Evolutionary conservation across 1,140 invertebrate species (phyloP), one percentile per base, ranked within the genome.

Genomic region (Meloidogyne chitwoodi): DNA sequence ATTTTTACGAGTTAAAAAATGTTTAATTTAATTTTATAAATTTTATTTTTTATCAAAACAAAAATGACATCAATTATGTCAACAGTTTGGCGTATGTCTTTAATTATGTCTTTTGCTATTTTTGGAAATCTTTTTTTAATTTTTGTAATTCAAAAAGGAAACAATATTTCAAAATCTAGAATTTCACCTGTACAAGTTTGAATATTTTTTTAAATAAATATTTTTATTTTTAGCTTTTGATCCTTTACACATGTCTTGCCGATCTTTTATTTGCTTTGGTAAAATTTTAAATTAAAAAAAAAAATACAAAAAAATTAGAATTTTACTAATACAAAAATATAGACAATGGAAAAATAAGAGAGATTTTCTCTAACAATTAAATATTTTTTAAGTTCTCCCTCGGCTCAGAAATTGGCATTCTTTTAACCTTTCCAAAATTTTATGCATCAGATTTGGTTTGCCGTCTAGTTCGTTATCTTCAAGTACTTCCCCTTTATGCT

Each of bases 171-270:
- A 14, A 78, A 77, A 66, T 67, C 79, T n/a, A 77, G 79, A 31
- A 80, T 83, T 22, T 86, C 84, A 14, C 84, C 84, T 5, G 84
- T 85, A 16, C 84, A 85, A 75, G 84, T 85, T 14, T 19, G n/a
- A 4, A 41, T 12, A 8, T 6, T 26, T 27, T 38, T 80, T 27
- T 4, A 24, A 48, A 5, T 16, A 31, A 29, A 27, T 29, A 5
- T 27, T 22, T 26, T 22, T 34, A 34, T 81, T 80, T 84, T 71
- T 76, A 85, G 84, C 71, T 85, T 38, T 76, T 85, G 16, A 77
- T 85, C 24, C 78, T 88, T 68, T 88, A 89, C 74, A 83, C 89
- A n/a, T 88, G 88, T 68, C 81, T 88, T 34, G 88, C 88, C 14
- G 88, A 89, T 76, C 78, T 89, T 14, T 80, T 88, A 31, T 89